Evolutionary conservation across 2,797 vertebrate genomes (phyloP), one percentile per base, ranked within the genome.

Genomic region (Tokudaia muenninki): DNA sequence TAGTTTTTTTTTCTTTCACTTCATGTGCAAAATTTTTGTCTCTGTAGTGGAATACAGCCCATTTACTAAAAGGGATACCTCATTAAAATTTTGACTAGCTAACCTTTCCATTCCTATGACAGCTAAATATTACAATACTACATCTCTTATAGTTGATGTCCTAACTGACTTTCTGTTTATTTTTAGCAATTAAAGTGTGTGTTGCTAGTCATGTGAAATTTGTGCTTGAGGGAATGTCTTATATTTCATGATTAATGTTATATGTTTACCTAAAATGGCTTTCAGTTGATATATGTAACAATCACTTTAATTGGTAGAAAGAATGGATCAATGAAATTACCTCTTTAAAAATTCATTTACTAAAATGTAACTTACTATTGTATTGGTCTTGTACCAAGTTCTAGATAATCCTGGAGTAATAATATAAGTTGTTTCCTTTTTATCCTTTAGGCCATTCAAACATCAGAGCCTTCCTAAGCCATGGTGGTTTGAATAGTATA

Each of bases 401-500:
- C 63, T 52, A 67, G 31, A 75, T 93, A 86, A 94, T 57, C 41
- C 5, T 87, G 8, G n/a, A 82, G 6, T 90, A 86, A 93, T 83
- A 57, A 50, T 8, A 0, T 75, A 83, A 7, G 52, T 91, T 79
- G 1, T 83, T 91, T 84, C 83, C 26, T 0, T 92, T 81, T 91
- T 72, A 95, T 87, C 98, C 16, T 95, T 87, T 97, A 99, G 99
- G 99, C 95, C 99, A 99, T 59, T 93, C 99, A 88, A 99, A 99
- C 98, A 99, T 99, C 41, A 99, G 98, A 97, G 99, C 99, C 78
- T 99, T 99, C 97, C 98, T 99, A 96, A 99, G 99, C 97, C 99
- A 99, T 0, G 99, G 99, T 2, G 99, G 99, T 65, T 98, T 99
- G 95, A 99, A 99, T 98, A 99, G 99, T 98, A 99, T 99, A 98